Evolutionary conservation across 2,797 vertebrate species (phyloP), one percentile per base, ranked within the genome.

Genomic region (Anguilla megastoma): DNA sequence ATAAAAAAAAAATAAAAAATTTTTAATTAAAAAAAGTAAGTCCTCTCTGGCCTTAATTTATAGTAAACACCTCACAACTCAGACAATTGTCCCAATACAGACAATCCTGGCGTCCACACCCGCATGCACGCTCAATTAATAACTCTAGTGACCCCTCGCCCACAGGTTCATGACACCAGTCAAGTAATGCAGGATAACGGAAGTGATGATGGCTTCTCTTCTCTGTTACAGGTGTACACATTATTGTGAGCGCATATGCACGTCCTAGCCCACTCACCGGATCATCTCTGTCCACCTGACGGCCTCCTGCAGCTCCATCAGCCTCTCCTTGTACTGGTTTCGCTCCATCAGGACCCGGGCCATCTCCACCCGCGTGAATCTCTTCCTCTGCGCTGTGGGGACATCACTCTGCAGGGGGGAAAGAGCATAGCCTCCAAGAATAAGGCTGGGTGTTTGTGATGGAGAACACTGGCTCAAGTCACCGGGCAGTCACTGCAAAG

Each of bases 241-340:
- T 14, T 0, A 16, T 33, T 36, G 33, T 84, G 50, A 5, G 27
- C 9, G 54, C 1, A 12, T 85, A 27, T 50, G 54, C 54, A 7
- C 24, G 50, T 48, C 41, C 52, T 58, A 41, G 48, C 21, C 36
- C n/a, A 79, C 84, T 91, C 91, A 97, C 97, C 97, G 95, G 84
- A 98, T 98, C 97, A 98, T 98, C 92, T 98, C 97, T 0, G 97
- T 98, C 97, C 97, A 98, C 93, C 97, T 94, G 8, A 98, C 97
- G 16, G 97, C 97, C 92, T 98, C 97, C 91, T 98, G 97, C 54
- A 98, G 96, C 92, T 98, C 97, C 97, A 98, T 98, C 93, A 98
- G 86, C 41, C 97, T 95, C 93, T 98, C 97, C 91, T 98, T 98
- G 88, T 98, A 98, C 90, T 98, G 97, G 92, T 98, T 98, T 89